phyloP scores from a whole-genome alignment of 2,113 vertebrate genomes.

The Chaetodon auriga region DNA sequence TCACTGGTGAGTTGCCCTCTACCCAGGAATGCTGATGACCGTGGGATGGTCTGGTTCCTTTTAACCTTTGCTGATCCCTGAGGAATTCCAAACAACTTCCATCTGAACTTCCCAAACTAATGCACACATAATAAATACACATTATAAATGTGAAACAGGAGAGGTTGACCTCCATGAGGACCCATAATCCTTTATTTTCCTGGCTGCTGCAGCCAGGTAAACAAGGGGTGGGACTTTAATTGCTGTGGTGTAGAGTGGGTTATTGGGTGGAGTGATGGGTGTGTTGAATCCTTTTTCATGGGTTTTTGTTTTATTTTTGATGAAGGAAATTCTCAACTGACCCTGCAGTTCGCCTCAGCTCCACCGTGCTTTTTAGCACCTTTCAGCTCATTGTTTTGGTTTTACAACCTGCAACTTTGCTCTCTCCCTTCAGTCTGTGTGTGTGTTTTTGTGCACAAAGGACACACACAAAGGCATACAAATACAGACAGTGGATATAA shows the following conservation, averaged over 20 bases:
- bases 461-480: neutral
- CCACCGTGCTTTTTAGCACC: neutral
- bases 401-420: neutral
- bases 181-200: constrained; percentile 59
- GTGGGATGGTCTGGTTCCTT: constrained; percentile 82
- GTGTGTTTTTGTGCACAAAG: neutral
- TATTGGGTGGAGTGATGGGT: neutral
- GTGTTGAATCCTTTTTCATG: neutral
- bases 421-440: constrained; percentile 25
- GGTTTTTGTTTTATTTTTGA: neutral
- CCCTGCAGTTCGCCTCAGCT: too few species aligned
- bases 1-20: constrained; percentile 90
- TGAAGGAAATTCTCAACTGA: neutral
- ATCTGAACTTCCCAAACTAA: constrained; percentile 15
- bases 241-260: constrained; percentile 13
- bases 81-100: constrained; percentile 60
- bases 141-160: constrained; percentile 30
- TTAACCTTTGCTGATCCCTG: constrained; percentile 75
- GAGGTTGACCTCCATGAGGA: constrained; percentile 35
- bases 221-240: constrained; percentile 41
- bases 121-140: constrained; percentile 39
- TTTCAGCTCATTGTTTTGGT: neutral
- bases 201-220: constrained; percentile 45
- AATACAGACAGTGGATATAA: constrained; percentile 1
- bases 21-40: constrained; percentile 87